Evolutionary conservation across 2,113 vertebrate genomes (phyloP).

Genomic region (Aplodontia rufa): DNA sequence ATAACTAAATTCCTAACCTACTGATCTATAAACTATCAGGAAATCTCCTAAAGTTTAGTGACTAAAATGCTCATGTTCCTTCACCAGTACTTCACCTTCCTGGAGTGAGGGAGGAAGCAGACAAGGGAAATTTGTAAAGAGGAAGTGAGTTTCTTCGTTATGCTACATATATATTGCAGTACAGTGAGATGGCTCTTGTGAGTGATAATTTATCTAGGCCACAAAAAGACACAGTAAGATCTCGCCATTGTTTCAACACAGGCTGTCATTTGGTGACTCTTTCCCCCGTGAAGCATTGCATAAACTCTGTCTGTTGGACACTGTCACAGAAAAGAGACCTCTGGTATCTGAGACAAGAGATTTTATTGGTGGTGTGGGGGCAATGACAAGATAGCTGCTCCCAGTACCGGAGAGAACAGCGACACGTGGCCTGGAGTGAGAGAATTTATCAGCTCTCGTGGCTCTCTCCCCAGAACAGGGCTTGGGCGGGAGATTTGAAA

Average conservation of each 20-base stretch:
- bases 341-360: too few species aligned
- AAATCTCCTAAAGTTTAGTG: neutral
- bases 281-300: neutral
- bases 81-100: neutral
- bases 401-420: too few species aligned
- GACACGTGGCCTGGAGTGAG: too few species aligned
- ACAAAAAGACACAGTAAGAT: neutral
- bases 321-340: too few species aligned
- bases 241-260: neutral
- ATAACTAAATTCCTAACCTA: neutral
- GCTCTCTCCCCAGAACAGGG: too few species aligned
- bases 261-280: neutral
- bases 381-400: too few species aligned
- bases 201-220: neutral
- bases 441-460: too few species aligned
- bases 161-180: neutral
- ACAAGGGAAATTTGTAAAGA: neutral
- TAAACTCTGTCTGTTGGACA: neutral
- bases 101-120: neutral
- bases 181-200: neutral
- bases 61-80: neutral
- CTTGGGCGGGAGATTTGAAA: too few species aligned
- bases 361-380: too few species aligned
- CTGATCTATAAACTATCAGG: neutral
- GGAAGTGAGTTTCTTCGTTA: neutral